Base-by-base conservation (phyloP, 2,113 vertebrate genomes). In the Vombatus ursinus region DNA sequence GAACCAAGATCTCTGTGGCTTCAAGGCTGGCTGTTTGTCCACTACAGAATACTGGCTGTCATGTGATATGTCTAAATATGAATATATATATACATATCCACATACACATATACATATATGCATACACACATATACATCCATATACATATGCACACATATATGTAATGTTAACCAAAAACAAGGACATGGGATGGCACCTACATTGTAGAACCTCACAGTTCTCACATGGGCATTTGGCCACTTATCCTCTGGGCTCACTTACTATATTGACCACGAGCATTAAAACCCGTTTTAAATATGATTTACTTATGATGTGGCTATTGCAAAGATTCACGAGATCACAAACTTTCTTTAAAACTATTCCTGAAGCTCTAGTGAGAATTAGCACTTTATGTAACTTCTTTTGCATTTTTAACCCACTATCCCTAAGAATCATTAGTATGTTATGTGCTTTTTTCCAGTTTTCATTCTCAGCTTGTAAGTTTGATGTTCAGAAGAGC, bases 381-480 rank as follows among this genome's bases (percentile, higher is more conserved):
- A 91, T 96, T 92, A 47, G 0, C 90, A 50, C 52, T 50, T 95
- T 92, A 4, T 16, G 93, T 2, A 50, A 50, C 2, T 90, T 50
- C 50, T 91, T 52, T 95, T 93, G 31, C 49, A 84, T 95, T 93
- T 96, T 92, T 52, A 94, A 25, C 0, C 50, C 53, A 49, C 52
- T 95, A 22, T 84, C 96, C 8, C 95, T 93, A 49, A 68, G 89
- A 77, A 68, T 68, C 61, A 49, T 19, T 12, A 44, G 52, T 61
- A 84, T 93, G 95, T 89, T 90, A 48, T 95, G 92, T 94, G 51
- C 37, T 53, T 95, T 94, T 92, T 96, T 96, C 94, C 97, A 99
- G 99, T 99, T 99, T 97, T 99, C 98, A 9, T 99, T 99, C 95
- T 94, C 97, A 98, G 98, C 98, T 95, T 99, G 98, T 98, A 97